Conservation (phyloP, 2,113 vertebrate species). For the Plecturocebus donacophilus region DNA sequence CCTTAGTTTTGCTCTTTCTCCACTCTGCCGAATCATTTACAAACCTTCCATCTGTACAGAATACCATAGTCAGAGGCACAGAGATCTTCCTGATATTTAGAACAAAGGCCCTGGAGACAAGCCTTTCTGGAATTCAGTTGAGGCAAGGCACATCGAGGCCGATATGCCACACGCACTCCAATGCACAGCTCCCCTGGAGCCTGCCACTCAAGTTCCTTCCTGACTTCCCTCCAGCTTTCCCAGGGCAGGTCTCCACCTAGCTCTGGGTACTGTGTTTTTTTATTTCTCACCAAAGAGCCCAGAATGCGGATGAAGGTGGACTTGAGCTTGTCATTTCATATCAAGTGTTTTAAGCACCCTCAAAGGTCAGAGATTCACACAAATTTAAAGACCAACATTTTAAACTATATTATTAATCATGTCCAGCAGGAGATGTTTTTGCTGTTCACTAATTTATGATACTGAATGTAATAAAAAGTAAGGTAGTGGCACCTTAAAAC, state of each 20-base stretch:
- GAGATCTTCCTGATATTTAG: neutral
- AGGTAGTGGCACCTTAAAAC: neutral
- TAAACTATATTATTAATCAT: neutral
- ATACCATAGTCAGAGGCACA: neutral
- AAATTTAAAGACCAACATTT: neutral
- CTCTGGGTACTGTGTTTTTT: neutral
- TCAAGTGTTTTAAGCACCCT: neutral
- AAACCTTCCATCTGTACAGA: neutral
- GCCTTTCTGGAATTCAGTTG: neutral
- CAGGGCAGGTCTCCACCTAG: neutral
- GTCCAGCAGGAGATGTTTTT: neutral
- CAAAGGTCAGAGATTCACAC: neutral
- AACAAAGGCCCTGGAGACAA: neutral
- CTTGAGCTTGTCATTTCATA: neutral
- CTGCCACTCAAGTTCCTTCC: neutral
- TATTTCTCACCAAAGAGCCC: neutral
- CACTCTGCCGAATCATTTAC: neutral
- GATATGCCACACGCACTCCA: neutral
- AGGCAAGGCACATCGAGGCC: neutral
- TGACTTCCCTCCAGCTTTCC: neutral
- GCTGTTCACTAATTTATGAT: neutral
- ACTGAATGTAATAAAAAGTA: neutral
- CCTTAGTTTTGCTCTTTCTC: neutral
- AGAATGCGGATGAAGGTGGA: neutral
- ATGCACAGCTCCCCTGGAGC: no score